These are phyloP conservation scores for Nixonia krombeini DNA, from an alignment of 1,140 invertebrate genomes.

Conservation along the genomic window DNA sequence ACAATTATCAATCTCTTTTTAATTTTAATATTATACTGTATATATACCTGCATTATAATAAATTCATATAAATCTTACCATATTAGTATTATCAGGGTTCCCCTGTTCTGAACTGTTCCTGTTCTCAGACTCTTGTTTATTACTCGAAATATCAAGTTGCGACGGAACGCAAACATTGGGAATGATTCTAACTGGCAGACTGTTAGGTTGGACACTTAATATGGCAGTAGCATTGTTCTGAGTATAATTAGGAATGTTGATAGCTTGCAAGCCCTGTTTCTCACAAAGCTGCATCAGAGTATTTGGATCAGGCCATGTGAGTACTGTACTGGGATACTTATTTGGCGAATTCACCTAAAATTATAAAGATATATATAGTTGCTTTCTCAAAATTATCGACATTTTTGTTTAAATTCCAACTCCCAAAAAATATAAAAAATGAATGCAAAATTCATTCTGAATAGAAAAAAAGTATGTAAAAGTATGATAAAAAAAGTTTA, in stretches of 20 bases:
- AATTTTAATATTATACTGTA: too few relatives aligned
- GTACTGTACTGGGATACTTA: constrained; percentile 60
- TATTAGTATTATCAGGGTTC: too few relatives aligned
- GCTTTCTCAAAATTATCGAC: too few relatives aligned
- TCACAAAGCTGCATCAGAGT: constrained; percentile 64
- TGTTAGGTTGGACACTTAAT: constrained; percentile 59
- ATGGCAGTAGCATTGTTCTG: constrained; percentile 59
- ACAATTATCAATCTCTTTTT: too few relatives aligned
- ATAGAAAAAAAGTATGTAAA: neutral
- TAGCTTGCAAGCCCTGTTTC: constrained; percentile 61
- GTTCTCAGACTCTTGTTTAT: constrained; percentile 47
- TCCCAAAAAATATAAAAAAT: too few relatives aligned
- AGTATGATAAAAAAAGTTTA: neutral
- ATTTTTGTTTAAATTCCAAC: too few relatives aligned
- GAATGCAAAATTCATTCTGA: constrained; percentile 1
- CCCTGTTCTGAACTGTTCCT: constrained; percentile 23
- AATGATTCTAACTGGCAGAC: constrained; percentile 60
- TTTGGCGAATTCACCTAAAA: constrained; percentile 57
- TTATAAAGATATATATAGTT: constrained; percentile 5
- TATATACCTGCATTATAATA: too few relatives aligned
- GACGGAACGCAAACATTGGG: constrained; percentile 59
- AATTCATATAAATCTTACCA: too few relatives aligned
- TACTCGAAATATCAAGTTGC: constrained; percentile 39
- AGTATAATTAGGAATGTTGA: constrained; percentile 68
- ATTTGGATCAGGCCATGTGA: constrained; percentile 63